Percentiles rank a stretch among this genome's conserved stretches.
These are phyloP conservation scores for Nomada ruficornis DNA, from an alignment of 2,888 invertebrate species.

Conservation along the genomic window DNA sequence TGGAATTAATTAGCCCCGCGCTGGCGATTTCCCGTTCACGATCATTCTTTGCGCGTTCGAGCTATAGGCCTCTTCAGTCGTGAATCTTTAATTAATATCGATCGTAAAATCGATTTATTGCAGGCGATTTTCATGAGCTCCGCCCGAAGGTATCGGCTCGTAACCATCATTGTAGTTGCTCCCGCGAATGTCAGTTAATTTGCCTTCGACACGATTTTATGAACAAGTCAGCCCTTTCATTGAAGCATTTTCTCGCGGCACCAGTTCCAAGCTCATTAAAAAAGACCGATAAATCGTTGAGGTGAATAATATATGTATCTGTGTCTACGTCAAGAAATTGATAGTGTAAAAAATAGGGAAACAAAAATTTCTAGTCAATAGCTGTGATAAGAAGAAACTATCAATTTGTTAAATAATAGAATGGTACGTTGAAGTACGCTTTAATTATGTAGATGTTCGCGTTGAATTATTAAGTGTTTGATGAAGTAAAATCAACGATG, in stretches of 20 bases:
- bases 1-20: not conserved
- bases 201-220: not conserved
- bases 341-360: too few relatives aligned
- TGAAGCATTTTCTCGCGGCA: not conserved
- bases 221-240: not conserved
- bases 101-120: not conserved
- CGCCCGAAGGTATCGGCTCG: not conserved
- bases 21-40: not conserved
- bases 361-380: too few relatives aligned
- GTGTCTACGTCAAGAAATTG: too few relatives aligned
- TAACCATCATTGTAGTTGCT: not conserved
- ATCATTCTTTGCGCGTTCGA: not conserved
- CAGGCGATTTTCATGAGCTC: not conserved
- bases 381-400: too few relatives aligned
- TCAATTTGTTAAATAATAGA: not conserved
- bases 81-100: slow-evolving; percentile 29
- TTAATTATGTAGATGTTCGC: not conserved
- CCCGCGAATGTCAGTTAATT: not conserved
- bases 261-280: not conserved
- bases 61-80: not conserved
- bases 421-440: not conserved
- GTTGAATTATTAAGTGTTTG: too few relatives aligned
- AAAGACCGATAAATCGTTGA: too few relatives aligned
- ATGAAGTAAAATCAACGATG: too few relatives aligned
- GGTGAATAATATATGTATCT: too few relatives aligned